Percentiles rank a stretch among this genome's conserved stretches.
phyloP scores from a whole-genome alignment of 2,888 invertebrate genomes.

The Ophraella communa region DNA sequence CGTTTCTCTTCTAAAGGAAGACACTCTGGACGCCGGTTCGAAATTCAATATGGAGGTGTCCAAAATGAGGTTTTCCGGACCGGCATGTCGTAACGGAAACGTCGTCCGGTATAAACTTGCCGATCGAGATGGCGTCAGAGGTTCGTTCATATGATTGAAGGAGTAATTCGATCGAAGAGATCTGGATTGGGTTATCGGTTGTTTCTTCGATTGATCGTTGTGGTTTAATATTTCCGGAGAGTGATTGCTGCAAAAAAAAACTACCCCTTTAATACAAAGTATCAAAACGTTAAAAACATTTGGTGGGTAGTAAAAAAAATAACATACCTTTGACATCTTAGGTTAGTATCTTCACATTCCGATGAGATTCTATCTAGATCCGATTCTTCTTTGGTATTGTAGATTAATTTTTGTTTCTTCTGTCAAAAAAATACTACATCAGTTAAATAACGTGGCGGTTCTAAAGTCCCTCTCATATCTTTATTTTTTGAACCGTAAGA shows the following conservation, averaged over 20 bases:
- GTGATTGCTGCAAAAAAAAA: conserved; percentile 42
- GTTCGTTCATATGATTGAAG: conserved; percentile 49
- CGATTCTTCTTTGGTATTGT: conserved; percentile 57
- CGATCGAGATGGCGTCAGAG: conserved; percentile 49
- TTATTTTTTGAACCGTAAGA: too few relatives aligned
- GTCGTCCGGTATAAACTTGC: conserved; percentile 51
- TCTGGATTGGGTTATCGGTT: conserved; percentile 43
- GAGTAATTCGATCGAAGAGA: conserved; percentile 55
- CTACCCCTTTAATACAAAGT: neutral
- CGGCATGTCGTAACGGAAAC: conserved; percentile 46
- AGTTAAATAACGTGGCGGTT: too few relatives aligned
- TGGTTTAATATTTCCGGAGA: conserved; percentile 44
- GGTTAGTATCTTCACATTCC: conserved; percentile 57
- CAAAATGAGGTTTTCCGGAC: conserved; percentile 65
- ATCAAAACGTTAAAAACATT: neutral
- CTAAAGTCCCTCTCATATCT: too few relatives aligned
- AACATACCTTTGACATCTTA: conserved; percentile 54
- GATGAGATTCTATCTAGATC: conserved; percentile 58
- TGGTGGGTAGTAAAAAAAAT: too few relatives aligned
- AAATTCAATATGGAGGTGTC: conserved; percentile 64
- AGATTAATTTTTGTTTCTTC: conserved; percentile 56
- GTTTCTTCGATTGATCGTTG: conserved; percentile 43
- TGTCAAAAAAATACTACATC: conserved; percentile 39
- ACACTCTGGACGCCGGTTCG: conserved; percentile 64
- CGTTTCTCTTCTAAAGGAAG: conserved; percentile 77